These are phyloP conservation scores for Tenualosa thibaudeaui DNA, from an alignment of 2,797 vertebrate genomes.

Conservation along the genomic window DNA sequence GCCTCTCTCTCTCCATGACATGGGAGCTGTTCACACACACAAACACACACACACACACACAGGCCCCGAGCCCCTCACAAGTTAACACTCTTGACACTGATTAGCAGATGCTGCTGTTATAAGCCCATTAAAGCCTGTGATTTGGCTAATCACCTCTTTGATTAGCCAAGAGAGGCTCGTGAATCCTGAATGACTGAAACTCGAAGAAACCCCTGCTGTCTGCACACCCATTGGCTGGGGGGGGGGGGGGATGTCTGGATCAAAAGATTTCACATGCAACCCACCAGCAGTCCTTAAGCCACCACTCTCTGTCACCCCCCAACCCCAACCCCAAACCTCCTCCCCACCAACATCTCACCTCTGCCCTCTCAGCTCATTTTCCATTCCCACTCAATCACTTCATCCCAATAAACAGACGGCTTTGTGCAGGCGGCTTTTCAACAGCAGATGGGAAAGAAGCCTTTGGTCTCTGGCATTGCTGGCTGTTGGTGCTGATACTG, in stretches of 20 bases:
- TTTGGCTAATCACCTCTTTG: slow-evolving; percentile 57
- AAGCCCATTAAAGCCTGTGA: slow-evolving; percentile 54
- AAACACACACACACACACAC: slow-evolving; percentile 9
- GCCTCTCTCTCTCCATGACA: background rate
- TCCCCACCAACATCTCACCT: slow-evolving; percentile 1
- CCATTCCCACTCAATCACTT: slow-evolving; percentile 6
- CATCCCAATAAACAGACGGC: background rate
- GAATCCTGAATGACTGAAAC: slow-evolving; percentile 43
- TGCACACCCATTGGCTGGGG: background rate
- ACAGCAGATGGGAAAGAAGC: background rate
- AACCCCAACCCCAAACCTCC: background rate
- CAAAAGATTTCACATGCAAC: slow-evolving; percentile 10
- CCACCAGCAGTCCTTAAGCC: background rate
- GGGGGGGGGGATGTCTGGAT: background rate
- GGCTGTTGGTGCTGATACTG: background rate
- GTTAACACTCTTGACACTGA: slow-evolving; percentile 53
- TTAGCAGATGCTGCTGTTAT: slow-evolving; percentile 52
- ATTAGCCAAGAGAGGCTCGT: slow-evolving; percentile 47
- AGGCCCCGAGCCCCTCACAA: slow-evolving; percentile 46
- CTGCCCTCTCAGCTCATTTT: background rate
- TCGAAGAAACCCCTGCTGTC: slow-evolving; percentile 1
- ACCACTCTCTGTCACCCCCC: background rate
- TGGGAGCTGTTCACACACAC: background rate
- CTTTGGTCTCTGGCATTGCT: background rate
- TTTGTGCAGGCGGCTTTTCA: background rate